Conservation (phyloP, 1,140 invertebrate genomes). For the Pygmarrhopalites habei region DNA sequence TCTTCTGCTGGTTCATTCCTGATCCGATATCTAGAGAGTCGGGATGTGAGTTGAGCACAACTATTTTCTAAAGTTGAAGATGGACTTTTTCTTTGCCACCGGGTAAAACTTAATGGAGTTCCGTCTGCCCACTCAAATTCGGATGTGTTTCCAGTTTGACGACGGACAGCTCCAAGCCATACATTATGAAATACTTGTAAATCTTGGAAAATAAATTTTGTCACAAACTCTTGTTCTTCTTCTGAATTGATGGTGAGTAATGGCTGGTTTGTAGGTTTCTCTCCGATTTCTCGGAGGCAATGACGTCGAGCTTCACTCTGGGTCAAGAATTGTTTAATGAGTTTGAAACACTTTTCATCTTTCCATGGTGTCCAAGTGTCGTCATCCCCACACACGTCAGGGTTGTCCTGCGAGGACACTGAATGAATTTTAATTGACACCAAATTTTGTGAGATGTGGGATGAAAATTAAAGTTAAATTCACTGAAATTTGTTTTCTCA, state of each 20-base stretch:
- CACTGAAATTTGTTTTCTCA: too few species aligned
- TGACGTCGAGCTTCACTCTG: neutral
- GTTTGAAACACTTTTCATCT: neutral
- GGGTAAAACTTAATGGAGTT: neutral
- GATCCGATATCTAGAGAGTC: neutral
- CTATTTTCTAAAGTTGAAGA: neutral
- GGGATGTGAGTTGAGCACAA: neutral
- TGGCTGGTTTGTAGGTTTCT: neutral
- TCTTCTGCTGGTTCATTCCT: neutral
- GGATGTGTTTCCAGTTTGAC: neutral
- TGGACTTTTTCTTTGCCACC: neutral
- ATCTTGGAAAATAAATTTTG: neutral
- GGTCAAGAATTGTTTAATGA: neutral
- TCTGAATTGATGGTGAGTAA: neutral
- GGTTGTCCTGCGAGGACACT: too few species aligned
- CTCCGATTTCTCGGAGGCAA: neutral
- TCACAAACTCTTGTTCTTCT: neutral
- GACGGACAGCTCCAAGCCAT: neutral
- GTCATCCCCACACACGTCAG: neutral
- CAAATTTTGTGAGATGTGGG: too few species aligned
- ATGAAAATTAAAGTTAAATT: too few species aligned
- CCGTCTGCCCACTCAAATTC: neutral
- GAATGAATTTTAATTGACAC: too few species aligned
- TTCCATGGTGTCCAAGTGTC: neutral
- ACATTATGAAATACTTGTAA: neutral